phyloP scores from a whole-genome alignment of 1,140 invertebrate genomes.

The Elysia chlorotica region DNA sequence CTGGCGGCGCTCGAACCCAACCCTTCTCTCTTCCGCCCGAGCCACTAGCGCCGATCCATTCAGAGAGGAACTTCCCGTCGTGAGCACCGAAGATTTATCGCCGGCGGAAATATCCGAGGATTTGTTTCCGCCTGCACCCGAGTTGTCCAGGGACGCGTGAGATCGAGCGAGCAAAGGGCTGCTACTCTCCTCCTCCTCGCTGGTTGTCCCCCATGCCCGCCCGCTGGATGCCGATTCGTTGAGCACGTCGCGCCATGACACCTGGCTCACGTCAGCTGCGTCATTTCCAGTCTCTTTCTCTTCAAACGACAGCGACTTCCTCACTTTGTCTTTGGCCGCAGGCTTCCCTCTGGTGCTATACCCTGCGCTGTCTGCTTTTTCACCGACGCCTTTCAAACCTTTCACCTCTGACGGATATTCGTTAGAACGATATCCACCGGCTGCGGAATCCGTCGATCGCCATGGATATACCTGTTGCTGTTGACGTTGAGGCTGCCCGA shows the following conservation, averaged over 20 bases:
- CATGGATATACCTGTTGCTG: not conserved
- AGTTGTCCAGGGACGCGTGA: no score
- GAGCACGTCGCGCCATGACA: constrained; percentile 9
- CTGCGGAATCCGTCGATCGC: not conserved
- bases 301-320: constrained; percentile 16
- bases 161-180: constrained; percentile 34
- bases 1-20: constrained; percentile 37
- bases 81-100: not conserved
- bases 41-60: constrained; percentile 32
- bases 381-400: not conserved
- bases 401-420: not conserved
- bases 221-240: not conserved
- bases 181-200: constrained; percentile 42
- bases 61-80: constrained; percentile 3
- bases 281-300: constrained; percentile 34
- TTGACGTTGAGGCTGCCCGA: no score
- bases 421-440: not conserved
- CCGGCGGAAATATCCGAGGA: not conserved
- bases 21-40: constrained; percentile 29
- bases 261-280: constrained; percentile 5
- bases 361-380: not conserved
- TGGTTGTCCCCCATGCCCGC: constrained; percentile 24
- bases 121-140: not conserved
- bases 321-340: not conserved
- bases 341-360: not conserved